Evolutionary conservation across 1,140 invertebrate genomes (phyloP), one percentile per base, ranked within the genome.

Genomic region (Onthophagus taurus): DNA sequence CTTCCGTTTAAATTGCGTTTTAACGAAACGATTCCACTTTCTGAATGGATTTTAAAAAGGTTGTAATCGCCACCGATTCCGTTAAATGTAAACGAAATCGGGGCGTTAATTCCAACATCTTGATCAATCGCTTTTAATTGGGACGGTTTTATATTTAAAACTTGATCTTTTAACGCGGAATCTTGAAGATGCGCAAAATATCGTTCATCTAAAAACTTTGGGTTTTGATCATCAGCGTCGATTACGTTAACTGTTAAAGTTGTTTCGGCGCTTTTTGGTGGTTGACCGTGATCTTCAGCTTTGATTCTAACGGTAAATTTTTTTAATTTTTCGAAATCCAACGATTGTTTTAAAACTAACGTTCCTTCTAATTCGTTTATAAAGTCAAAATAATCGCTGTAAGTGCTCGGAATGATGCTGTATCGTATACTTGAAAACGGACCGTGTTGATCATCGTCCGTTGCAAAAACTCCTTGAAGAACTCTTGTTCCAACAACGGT

Each of bases 221-320:
- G 89, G 71, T 93, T 93, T 68, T 93, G 89, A 68, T 95, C 89
- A 58, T 95, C 90, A 0, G 89, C 87, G 64, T 95, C 90, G 4
- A 87, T 77, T 2, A 93, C 80, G 42, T 86, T 77, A 0, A 93
- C 80, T 1, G 75, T 75, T 7, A 94, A 70, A 16, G 74, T 67
- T 1, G 87, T 88, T 46, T 84, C 80, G 18, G 81, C 80, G 47
- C 73, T 75, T 47, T 76, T 75, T 0, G 88, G 80, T 8, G 88
- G 87, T 46, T 75, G 73, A 17, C 87, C 89, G 67, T 89, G 84
- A 69, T 93, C 89, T 72, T 84, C 78, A 4, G 85, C 89, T 31
- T 85, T 70, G 46, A 94, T 75, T 26, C 72, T 75, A 2, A 93
- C 74, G 1, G 85, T 86, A 53, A 93, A 90, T 56, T 81, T 82